These are phyloP conservation scores for Aphrophora alni DNA, from an alignment of 2,888 invertebrate genomes.

Conservation along the genomic window DNA sequence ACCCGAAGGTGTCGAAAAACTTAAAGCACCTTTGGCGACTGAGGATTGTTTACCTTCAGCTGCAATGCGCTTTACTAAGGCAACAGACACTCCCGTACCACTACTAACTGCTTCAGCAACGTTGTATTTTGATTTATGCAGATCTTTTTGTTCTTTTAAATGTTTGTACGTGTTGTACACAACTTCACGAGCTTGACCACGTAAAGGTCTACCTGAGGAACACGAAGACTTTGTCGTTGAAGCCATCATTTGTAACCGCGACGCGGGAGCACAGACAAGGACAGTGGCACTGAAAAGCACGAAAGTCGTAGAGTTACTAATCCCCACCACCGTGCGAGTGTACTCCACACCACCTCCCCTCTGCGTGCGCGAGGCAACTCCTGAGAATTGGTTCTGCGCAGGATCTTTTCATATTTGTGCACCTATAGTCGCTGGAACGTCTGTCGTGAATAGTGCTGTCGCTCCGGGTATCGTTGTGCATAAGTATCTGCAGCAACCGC, in stretches of 20 bases:
- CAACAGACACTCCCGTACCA: background rate
- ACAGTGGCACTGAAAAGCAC: too few relatives aligned
- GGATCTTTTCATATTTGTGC: too few relatives aligned
- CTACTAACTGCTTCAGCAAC: background rate
- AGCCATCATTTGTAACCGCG: background rate
- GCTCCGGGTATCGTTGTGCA: too few relatives aligned
- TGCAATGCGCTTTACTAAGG: background rate
- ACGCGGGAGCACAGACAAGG: background rate
- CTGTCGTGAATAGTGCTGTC: too few relatives aligned
- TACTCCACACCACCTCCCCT: too few relatives aligned
- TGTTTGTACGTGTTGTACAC: background rate
- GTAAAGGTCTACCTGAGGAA: background rate
- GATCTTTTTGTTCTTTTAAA: constrained; percentile 1
- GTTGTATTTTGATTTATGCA: background rate
- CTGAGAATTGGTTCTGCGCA: too few relatives aligned
- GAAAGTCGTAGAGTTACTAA: too few relatives aligned
- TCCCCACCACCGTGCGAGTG: too few relatives aligned
- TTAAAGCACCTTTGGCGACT: background rate
- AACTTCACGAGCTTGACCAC: constrained; percentile 14
- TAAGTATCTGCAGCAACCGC: too few relatives aligned
- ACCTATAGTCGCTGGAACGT: too few relatives aligned
- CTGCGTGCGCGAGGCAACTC: too few relatives aligned
- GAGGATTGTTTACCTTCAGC: background rate
- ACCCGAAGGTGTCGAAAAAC: background rate
- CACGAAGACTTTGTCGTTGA: background rate